Conservation (phyloP, 64 coral and sea anemone species). For the Stichodactyla mertensii region DNA sequence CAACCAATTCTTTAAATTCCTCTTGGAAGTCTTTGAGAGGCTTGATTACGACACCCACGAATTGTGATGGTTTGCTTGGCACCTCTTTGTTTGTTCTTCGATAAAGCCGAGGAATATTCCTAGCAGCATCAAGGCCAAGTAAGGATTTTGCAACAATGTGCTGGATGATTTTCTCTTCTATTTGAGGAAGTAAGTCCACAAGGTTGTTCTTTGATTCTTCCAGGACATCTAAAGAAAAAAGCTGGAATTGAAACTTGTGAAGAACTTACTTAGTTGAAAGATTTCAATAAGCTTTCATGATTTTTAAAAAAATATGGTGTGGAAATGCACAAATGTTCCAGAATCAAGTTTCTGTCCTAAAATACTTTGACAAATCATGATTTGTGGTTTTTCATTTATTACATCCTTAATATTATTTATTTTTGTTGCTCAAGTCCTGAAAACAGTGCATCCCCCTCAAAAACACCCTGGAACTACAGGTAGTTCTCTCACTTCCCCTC, state of each 20-base stretch:
- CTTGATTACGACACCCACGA: constrained; percentile 64
- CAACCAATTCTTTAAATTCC: constrained; percentile 37
- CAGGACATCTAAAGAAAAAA: neutral
- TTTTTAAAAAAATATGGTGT: neutral
- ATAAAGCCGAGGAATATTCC: constrained; percentile 87
- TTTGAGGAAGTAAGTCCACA: constrained; percentile 36
- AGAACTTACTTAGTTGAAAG: neutral
- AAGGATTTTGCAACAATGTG: constrained; percentile 64
- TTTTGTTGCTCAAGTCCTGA: too few species aligned
- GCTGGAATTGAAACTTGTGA: too few species aligned
- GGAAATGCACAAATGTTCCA: too few species aligned
- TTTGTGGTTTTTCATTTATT: too few species aligned
- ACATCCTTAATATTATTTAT: too few species aligned
- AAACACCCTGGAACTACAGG: neutral
- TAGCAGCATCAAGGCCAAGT: constrained; percentile 74
- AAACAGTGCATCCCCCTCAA: neutral
- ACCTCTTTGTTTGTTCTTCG: constrained; percentile 85
- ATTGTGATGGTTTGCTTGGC: constrained; percentile 62
- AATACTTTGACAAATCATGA: too few species aligned
- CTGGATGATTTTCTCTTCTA: constrained; percentile 72
- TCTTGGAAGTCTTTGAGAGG: constrained; percentile 66
- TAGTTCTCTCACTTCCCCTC: neutral
- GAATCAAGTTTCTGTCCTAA: too few species aligned
- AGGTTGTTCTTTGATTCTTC: constrained; percentile 7
- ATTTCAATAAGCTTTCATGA: neutral